Percentiles rank a stretch among this genome's conserved stretches.
These are phyloP conservation scores for Meliscaeva auricollis DNA, from an alignment of 2,888 invertebrate genomes.

Conservation along the genomic window DNA sequence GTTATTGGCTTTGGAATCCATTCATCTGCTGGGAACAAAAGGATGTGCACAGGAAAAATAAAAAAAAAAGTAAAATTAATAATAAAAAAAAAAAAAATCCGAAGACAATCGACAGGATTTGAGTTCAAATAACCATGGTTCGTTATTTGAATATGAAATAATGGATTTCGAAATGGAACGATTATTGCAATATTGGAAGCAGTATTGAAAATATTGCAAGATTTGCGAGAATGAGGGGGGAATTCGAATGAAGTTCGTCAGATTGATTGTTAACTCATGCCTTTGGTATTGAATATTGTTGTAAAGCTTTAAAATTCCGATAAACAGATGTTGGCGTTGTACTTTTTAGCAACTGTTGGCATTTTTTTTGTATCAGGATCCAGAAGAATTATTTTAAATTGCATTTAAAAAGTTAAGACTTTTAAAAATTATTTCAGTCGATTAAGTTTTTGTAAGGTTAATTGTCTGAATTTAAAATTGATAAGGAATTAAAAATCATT, in stretches of 20 bases:
- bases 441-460: no score
- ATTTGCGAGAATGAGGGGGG: background rate
- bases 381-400: no score
- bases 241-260: slow-evolving; percentile 20
- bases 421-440: no score
- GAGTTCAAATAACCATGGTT: slow-evolving; percentile 58
- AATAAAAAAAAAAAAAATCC: slow-evolving; percentile 5
- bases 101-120: slow-evolving; percentile 68
- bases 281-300: slow-evolving; percentile 13
- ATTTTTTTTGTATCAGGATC: no score
- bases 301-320: background rate
- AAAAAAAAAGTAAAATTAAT: slow-evolving; percentile 4
- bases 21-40: slow-evolving; percentile 50
- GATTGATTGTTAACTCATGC: slow-evolving; percentile 20
- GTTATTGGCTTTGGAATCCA: slow-evolving; percentile 28
- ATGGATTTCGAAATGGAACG: slow-evolving; percentile 32
- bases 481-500: no score
- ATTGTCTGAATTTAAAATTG: no score
- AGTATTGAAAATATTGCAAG: slow-evolving; percentile 26
- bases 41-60: slow-evolving; percentile 27
- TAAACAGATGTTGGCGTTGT: background rate
- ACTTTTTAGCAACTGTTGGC: background rate
- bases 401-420: no score
- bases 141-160: slow-evolving; percentile 37
- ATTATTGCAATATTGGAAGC: slow-evolving; percentile 30